A percentile compares a stretch with the other conserved stretches of the same genome.
These are phyloP conservation scores for Polypterus senegalus DNA, from an alignment of 2,113 vertebrate genomes.

Conservation along the genomic window DNA sequence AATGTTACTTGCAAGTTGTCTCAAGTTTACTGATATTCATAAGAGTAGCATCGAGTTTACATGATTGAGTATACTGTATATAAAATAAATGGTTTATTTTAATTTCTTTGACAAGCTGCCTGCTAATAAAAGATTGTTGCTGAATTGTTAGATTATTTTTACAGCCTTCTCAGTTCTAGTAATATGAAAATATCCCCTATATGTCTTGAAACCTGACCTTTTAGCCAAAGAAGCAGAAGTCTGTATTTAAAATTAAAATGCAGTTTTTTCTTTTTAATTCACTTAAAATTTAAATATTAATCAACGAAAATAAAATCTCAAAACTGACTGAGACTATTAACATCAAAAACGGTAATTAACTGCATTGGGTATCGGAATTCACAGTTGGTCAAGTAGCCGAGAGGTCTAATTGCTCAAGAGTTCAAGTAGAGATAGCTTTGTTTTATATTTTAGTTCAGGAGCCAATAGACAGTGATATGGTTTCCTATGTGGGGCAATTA, in stretches of 20 bases:
- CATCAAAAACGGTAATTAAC: slow-evolving; percentile 71
- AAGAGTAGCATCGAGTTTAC: too few relatives aligned
- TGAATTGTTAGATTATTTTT: too few relatives aligned
- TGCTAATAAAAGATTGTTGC: too few relatives aligned
- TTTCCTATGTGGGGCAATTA: slow-evolving; percentile 58
- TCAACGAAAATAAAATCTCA: slow-evolving; percentile 66
- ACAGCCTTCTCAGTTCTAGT: too few relatives aligned
- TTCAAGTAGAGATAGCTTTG: slow-evolving; percentile 51
- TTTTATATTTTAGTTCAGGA: slow-evolving; percentile 49
- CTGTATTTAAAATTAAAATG: slow-evolving; percentile 63
- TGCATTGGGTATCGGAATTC: slow-evolving; percentile 61
- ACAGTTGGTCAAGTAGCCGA: slow-evolving; percentile 62
- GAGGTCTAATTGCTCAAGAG: slow-evolving; percentile 57
- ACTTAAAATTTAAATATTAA: slow-evolving; percentile 79
- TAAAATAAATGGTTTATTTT: too few relatives aligned
- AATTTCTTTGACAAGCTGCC: too few relatives aligned
- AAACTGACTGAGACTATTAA: slow-evolving; percentile 69
- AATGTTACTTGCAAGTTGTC: too few relatives aligned
- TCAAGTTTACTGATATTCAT: too few relatives aligned
- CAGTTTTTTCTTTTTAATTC: slow-evolving; percentile 55
- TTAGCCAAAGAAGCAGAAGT: slow-evolving; percentile 41
- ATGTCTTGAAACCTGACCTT: too few relatives aligned
- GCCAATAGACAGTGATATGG: slow-evolving; percentile 53
- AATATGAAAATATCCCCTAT: too few relatives aligned
- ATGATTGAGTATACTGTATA: too few relatives aligned